Base-by-base conservation (phyloP, 2,113 vertebrate species). In the Arvicanthis niloticus region DNA sequence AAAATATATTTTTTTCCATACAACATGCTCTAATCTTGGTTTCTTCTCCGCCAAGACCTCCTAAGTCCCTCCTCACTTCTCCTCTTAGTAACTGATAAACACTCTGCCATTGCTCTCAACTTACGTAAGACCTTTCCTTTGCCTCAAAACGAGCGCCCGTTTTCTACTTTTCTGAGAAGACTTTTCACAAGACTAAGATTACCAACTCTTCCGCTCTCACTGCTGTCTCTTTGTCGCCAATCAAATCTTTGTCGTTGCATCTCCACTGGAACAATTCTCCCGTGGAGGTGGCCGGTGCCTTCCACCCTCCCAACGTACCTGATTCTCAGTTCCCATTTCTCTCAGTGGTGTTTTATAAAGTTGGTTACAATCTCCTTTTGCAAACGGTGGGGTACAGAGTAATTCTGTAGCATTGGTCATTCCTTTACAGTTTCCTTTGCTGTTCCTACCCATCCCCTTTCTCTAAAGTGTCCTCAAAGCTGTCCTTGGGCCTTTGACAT, bases 321-420 rank as follows among this genome's bases (percentile, higher is more conserved):
- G 86, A 17, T 94, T 60, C 81, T 94, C 37, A 42, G 29, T 78
- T 89, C 62, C 93, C 7, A 40, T 90, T 94, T 96, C 17, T 91
- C n/a, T 75, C 48, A 26, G 60, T 72, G 56, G 17, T 22, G n/a
- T 93, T 94, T 93, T 89, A 86, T 88, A 34, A 4, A 86, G 42
- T 34, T 87, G 21, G 67, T 84, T 81, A 42, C 31, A 93, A 34
- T 10, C 19, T 91, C 67, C 26, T 77, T 92, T 90, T 75, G 73
- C 60, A 42, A 75, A 62, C 53, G 31, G 31, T 76, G n/a, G 12
- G 56, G 16, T 6, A 91, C 67, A 62, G 80, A 48, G 24, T 51
- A 76, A 37, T 68, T 11, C 29, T 67, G 0, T 81, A 82, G 53
- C 22, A 31, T 22, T 56, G 37, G 40, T 76, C 67, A 73, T 21